Conservation (phyloP, 2,888 invertebrate genomes). For the Drosophila trichaetosa region DNA sequence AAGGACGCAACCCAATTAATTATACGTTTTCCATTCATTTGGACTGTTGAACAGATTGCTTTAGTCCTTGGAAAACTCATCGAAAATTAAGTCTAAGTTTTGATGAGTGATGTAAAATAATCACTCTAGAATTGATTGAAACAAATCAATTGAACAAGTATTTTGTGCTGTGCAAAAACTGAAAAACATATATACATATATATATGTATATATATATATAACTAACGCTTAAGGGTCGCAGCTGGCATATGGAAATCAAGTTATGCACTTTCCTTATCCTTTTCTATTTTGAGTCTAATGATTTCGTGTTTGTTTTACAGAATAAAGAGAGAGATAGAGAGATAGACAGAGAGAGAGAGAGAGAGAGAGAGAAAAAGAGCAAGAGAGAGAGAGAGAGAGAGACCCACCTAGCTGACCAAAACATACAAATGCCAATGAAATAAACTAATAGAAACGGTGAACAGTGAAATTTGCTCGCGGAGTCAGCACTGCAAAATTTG, state of each 20-base stretch:
- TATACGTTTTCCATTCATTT: not conserved
- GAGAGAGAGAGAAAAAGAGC: not conserved
- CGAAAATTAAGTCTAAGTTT: not conserved
- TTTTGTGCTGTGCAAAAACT: not conserved
- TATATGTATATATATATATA: not conserved
- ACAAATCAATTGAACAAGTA: not conserved
- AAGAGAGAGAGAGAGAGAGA: not conserved
- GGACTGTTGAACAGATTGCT: not conserved
- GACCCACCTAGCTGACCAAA: conserved; percentile 7
- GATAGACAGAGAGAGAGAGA: not conserved
- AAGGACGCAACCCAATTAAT: not conserved
- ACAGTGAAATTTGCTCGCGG: conserved; percentile 38
- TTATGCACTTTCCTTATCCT: conserved; percentile 28
- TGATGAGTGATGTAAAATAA: not conserved
- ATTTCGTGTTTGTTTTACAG: conserved; percentile 16
- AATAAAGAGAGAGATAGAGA: not conserved
- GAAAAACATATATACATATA: not conserved
- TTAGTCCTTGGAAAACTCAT: not conserved
- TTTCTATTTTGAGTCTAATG: conserved; percentile 1
- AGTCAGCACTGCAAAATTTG: conserved; percentile 18
- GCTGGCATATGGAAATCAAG: conserved; percentile 46
- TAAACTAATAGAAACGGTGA: conserved; percentile 1
- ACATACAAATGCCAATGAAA: conserved; percentile 18
- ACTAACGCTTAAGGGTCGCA: conserved; percentile 1
- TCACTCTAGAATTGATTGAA: not conserved